A percentile compares a stretch with the other conserved stretches of the same genome.
Evolutionary conservation across 2,113 vertebrate genomes (phyloP).

Genomic region (Lathamus discolor): DNA sequence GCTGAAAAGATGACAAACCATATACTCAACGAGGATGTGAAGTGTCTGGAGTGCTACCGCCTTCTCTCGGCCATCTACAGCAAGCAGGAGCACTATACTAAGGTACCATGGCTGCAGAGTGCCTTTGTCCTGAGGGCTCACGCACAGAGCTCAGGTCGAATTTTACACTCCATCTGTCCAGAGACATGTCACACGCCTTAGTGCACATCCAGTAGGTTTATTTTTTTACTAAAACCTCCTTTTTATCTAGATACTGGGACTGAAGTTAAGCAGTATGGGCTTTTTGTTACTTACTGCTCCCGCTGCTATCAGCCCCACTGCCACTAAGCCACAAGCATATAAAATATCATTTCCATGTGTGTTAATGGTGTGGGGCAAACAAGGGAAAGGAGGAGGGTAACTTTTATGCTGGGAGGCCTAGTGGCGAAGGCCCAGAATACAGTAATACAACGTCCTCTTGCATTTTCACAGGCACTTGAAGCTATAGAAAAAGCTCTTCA

Average conservation of each 20-base stretch:
- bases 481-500: conserved; percentile 86
- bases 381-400: neutral
- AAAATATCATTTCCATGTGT: neutral
- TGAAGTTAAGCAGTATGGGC: neutral
- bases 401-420: neutral
- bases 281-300: neutral
- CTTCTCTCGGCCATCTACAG: conserved; percentile 93
- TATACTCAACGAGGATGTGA: conserved; percentile 78
- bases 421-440: neutral
- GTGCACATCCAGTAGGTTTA: neutral
- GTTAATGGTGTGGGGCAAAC: neutral
- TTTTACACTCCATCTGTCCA: neutral
- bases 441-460: neutral
- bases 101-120: conserved; percentile 67
- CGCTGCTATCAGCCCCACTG: neutral
- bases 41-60: conserved; percentile 92
- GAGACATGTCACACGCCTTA: neutral
- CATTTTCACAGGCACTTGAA: conserved; percentile 79
- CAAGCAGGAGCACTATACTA: conserved; percentile 84
- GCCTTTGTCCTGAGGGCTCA: neutral
- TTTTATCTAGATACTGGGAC: neutral
- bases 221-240: neutral
- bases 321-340: neutral
- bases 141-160: neutral
- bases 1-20: conserved; percentile 85